Conservation (phyloP, 2,888 invertebrate genomes). For the Muschampia plurimacula region DNA sequence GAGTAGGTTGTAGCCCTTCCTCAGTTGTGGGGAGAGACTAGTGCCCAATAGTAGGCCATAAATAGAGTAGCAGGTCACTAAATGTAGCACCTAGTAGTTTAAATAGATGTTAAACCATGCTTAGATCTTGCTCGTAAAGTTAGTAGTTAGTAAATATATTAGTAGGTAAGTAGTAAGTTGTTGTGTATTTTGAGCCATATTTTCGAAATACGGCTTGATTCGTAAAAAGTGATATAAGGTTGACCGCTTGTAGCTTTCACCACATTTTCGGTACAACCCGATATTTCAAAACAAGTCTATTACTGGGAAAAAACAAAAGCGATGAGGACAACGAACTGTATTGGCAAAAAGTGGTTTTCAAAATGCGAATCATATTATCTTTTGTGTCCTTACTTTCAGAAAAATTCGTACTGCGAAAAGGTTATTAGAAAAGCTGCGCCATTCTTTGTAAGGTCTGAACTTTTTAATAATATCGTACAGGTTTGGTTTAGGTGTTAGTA, state of each 20-base stretch:
- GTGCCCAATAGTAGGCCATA: too few relatives aligned
- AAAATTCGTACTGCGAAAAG: slow-evolving; percentile 18
- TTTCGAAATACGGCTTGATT: too few relatives aligned
- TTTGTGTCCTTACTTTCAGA: slow-evolving; percentile 13
- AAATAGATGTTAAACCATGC: too few relatives aligned
- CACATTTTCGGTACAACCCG: slow-evolving; percentile 25
- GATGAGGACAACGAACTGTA: slow-evolving; percentile 25
- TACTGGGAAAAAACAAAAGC: slow-evolving; percentile 35
- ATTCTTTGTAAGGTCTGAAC: background rate
- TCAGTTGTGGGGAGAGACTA: too few relatives aligned
- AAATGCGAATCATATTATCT: slow-evolving; percentile 31
- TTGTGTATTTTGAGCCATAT: too few relatives aligned
- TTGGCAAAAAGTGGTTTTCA: slow-evolving; percentile 24
- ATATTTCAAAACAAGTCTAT: slow-evolving; percentile 39
- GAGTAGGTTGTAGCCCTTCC: too few relatives aligned
- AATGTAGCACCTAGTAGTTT: too few relatives aligned
- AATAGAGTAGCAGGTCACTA: too few relatives aligned
- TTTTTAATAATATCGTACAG: background rate
- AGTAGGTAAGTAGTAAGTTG: background rate
- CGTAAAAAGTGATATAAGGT: background rate
- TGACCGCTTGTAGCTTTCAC: slow-evolving; percentile 9
- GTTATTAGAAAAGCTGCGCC: slow-evolving; percentile 5
- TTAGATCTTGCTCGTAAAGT: too few relatives aligned
- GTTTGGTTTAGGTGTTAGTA: background rate
- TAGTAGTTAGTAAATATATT: too few relatives aligned